Evolutionary conservation across 1,140 invertebrate species (phyloP).

Genomic region (Ips nitidus): DNA sequence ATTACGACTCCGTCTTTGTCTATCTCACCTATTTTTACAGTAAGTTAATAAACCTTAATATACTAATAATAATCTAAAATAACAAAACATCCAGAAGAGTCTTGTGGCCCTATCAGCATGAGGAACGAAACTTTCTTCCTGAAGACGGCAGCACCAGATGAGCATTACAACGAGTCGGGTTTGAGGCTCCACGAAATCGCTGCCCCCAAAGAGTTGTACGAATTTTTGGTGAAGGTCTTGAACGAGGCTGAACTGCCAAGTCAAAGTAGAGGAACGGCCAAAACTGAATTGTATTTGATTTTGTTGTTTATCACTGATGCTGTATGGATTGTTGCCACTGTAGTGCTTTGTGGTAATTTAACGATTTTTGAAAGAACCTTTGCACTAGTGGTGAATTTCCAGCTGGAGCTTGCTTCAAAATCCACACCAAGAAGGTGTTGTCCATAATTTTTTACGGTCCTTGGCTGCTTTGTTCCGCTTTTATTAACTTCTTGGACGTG

Average conservation of each 20-base stretch:
- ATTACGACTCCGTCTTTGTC: conserved; percentile 33
- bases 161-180: not conserved
- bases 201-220: conserved; percentile 2
- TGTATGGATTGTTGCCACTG: conserved; percentile 31
- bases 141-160: not conserved
- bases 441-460: conserved; percentile 38
- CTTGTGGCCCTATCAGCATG: conserved; percentile 20
- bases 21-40: conserved; percentile 44
- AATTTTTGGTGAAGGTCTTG: conserved; percentile 18
- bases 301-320: conserved; percentile 34
- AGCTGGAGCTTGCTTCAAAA: conserved; percentile 34
- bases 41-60: conserved; percentile 26
- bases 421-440: conserved; percentile 30
- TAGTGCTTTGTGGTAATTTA: conserved; percentile 33
- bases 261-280: conserved; percentile 11
- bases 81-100: conserved; percentile 5
- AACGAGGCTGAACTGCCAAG: conserved; percentile 25
- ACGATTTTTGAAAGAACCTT: not conserved
- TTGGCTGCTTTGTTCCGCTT: conserved; percentile 31
- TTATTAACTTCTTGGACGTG: conserved; percentile 36
- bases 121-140: conserved; percentile 6
- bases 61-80: conserved; percentile 1
- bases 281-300: conserved; percentile 29
- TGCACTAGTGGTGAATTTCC: conserved; percentile 1
- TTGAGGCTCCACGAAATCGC: not conserved